Evolutionary conservation across 2,113 vertebrate genomes (phyloP), one percentile per base, ranked within the genome.

Genomic region (Myanophis thanlyinensis): DNA sequence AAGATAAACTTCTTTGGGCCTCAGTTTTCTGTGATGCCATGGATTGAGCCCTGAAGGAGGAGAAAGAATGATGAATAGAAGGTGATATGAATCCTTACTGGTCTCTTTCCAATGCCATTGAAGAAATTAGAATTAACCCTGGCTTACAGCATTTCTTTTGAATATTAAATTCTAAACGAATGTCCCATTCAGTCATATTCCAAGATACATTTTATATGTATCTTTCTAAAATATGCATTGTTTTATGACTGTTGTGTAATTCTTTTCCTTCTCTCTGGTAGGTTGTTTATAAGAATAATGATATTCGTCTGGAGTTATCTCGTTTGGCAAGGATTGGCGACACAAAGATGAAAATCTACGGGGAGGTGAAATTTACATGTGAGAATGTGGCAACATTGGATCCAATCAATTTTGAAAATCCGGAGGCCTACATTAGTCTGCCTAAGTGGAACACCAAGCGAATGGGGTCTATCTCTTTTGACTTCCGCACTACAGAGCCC

Each of bases 281-380:
- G 99, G 99, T 99, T 97, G 99, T 99, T 93, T 99, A 99, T 97
- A 99, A 99, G 96, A 99, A 99, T 98, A 99, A 99, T 0, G 99
- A 99, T 90, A 99, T 99, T 96, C 98, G 99, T 87, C 97, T 99
- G 95, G 99, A 99, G 96, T 97, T 99, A 90, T 99, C 99, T 94
- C 99, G 99, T 89, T 97, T 99, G 94, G 99, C 99, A 91, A 98
- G 98, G 91, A 99, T 99, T 20, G 98, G 98, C 54, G 99, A 99
- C 96, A 99, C 98, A 87, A 99, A 99, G 94, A 99, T 99, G 99
- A 99, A 99, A 97, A 98, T 99, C 93, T 99, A 99, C 0, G 99
- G 99, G 0, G 99, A 99, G 18, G 98, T 99, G 92, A 99, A 98
- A 80, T 99, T 99, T 35, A 97, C 99, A 91, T 99, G 99, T 49